These are phyloP conservation scores for Aelia acuminata DNA, from an alignment of 2,888 invertebrate genomes.

Conservation along the genomic window DNA sequence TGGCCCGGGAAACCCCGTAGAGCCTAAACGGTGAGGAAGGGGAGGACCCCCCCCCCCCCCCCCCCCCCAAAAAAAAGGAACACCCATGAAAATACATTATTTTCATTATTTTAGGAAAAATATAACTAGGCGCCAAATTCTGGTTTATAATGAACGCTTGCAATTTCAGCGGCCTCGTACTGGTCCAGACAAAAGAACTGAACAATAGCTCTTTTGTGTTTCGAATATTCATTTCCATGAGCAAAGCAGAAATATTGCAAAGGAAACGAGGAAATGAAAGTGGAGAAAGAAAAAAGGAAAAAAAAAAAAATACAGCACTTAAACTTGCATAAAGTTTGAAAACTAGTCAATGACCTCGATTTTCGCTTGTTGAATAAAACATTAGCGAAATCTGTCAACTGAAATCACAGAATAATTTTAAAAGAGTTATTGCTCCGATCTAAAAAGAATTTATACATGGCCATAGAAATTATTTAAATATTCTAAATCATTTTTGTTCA, in stretches of 20 bases:
- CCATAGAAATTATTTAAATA: no score
- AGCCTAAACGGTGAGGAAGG: no score
- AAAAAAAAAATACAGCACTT: no score
- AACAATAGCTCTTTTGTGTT: constrained; percentile 4
- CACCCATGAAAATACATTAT: background rate
- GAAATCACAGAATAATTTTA: background rate
- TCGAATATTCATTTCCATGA: background rate
- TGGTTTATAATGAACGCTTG: background rate
- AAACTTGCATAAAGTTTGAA: background rate
- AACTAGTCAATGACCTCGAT: background rate
- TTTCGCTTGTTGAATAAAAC: background rate
- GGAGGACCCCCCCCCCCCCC: no score
- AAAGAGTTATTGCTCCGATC: no score
- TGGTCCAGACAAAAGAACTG: background rate
- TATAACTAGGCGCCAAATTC: background rate
- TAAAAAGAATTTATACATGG: no score
- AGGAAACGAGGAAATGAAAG: background rate
- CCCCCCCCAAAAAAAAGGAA: no score
- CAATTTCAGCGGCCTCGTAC: background rate
- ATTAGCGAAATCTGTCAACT: background rate
- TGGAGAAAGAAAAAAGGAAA: background rate
- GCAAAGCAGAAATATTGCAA: constrained; percentile 6
- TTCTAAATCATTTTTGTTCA: no score
- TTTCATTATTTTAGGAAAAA: no score
- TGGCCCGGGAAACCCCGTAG: no score